Percentiles rank a stretch among this genome's conserved stretches.
phyloP scores from a whole-genome alignment of 2,797 vertebrate species.

The Schizopygopsis pylzovi region DNA sequence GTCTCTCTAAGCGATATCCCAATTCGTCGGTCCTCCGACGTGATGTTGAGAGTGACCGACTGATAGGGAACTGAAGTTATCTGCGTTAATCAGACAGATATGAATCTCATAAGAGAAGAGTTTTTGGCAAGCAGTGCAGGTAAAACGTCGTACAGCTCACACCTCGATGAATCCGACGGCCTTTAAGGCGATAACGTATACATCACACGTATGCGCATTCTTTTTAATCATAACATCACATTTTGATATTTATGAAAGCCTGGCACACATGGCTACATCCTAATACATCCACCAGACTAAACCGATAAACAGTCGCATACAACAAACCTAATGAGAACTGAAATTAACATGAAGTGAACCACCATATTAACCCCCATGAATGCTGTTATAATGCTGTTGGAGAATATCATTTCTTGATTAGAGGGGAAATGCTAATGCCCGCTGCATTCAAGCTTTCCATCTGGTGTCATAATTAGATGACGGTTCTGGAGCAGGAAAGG shows the following conservation, averaged over 20 bases:
- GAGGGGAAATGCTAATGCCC: slow-evolving; percentile 14
- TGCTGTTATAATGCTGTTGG: not conserved
- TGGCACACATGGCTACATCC: not conserved
- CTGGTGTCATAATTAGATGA: slow-evolving; percentile 41
- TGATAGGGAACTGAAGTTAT: not conserved
- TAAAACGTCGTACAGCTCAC: slow-evolving; percentile 17
- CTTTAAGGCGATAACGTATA: not conserved
- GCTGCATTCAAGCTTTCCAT: slow-evolving; percentile 7
- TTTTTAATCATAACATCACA: not conserved
- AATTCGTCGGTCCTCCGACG: too few species aligned
- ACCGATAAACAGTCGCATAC: slow-evolving; percentile 36
- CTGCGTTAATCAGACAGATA: slow-evolving; percentile 40
- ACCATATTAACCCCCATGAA: slow-evolving; percentile 31
- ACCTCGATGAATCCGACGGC: not conserved
- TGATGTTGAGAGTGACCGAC: too few species aligned
- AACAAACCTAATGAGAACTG: slow-evolving; percentile 39
- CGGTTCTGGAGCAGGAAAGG: slow-evolving; percentile 36
- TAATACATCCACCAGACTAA: slow-evolving; percentile 30
- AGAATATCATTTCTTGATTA: slow-evolving; percentile 41
- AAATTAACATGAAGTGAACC: slow-evolving; percentile 27
- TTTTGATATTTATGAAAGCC: slow-evolving; percentile 2
- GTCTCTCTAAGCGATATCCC: too few species aligned
- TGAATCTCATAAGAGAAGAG: not conserved
- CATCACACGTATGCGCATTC: not conserved
- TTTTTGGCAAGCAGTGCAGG: slow-evolving; percentile 26